Conservation (phyloP, 2,113 vertebrate genomes). For the Megatriorchis doriae region DNA sequence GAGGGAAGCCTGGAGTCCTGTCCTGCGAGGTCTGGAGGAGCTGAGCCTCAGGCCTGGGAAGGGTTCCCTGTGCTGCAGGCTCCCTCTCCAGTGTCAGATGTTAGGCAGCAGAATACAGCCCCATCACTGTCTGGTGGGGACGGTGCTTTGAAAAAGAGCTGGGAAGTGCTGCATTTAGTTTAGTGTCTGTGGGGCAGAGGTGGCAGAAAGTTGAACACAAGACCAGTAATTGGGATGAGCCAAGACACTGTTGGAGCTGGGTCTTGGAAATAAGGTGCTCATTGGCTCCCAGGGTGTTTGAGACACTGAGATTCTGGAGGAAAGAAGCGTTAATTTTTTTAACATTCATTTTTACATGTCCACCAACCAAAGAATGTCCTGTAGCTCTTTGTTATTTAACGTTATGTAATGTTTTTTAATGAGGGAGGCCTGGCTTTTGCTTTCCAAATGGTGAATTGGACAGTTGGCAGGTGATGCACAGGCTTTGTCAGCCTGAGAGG, state of each 20-base stretch:
- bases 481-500: not conserved
- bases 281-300: not conserved
- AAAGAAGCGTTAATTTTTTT: not conserved
- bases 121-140: not conserved
- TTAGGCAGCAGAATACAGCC: not conserved
- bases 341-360: not conserved
- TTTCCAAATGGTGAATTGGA: not conserved
- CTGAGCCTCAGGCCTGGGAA: not conserved
- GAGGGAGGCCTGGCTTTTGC: slow-evolving; percentile 24
- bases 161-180: not conserved
- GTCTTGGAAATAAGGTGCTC: not conserved
- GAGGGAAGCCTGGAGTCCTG: not conserved
- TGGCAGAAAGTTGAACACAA: rapidly evolving
- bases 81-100: rapidly evolving
- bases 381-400: not conserved
- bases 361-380: not conserved
- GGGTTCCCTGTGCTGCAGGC: not conserved
- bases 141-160: not conserved
- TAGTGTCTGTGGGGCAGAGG: not conserved
- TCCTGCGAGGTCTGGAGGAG: rapidly evolving
- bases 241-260: not conserved
- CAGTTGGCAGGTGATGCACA: not conserved
- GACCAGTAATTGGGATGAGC: not conserved
- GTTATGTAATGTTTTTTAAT: slow-evolving; percentile 30
- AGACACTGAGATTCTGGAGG: not conserved